These are phyloP conservation scores for Naso thynnoides DNA, from an alignment of 2,797 vertebrate genomes.

Conservation along the genomic window DNA sequence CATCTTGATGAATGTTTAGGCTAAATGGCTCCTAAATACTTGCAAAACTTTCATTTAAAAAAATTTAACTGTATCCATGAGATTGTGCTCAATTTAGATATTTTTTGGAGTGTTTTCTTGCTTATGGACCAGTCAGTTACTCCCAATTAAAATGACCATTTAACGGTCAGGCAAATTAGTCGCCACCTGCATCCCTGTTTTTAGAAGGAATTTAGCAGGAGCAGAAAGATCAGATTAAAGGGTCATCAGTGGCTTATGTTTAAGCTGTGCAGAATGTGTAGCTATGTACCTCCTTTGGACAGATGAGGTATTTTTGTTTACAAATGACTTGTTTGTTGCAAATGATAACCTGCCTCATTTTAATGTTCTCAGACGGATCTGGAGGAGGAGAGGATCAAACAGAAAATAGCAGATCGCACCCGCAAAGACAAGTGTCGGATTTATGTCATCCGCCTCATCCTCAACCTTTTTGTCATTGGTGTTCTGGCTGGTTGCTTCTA, in stretches of 20 bases:
- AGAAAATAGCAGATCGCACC: slow-evolving; percentile 90
- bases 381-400: slow-evolving; percentile 92
- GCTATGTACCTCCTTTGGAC: neutral
- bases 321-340: neutral
- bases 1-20: too few species aligned
- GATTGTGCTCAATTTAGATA: too few species aligned
- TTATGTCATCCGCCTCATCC: slow-evolving; percentile 87
- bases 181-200: too few species aligned
- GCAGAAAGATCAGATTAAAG: neutral
- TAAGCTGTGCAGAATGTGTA: too few species aligned
- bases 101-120: too few species aligned
- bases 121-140: too few species aligned
- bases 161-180: too few species aligned
- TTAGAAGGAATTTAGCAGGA: neutral
- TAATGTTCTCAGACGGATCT: slow-evolving; percentile 87
- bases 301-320: neutral
- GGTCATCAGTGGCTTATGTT: neutral
- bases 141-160: too few species aligned
- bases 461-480: slow-evolving; percentile 90
- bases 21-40: too few species aligned
- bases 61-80: too few species aligned
- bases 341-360: slow-evolving; percentile 1
- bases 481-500: slow-evolving; percentile 92
- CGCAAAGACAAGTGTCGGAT: slow-evolving; percentile 87
- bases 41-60: too few species aligned